Evolutionary conservation across 2,113 vertebrate species (phyloP).

Genomic region (Sialia sialis): DNA sequence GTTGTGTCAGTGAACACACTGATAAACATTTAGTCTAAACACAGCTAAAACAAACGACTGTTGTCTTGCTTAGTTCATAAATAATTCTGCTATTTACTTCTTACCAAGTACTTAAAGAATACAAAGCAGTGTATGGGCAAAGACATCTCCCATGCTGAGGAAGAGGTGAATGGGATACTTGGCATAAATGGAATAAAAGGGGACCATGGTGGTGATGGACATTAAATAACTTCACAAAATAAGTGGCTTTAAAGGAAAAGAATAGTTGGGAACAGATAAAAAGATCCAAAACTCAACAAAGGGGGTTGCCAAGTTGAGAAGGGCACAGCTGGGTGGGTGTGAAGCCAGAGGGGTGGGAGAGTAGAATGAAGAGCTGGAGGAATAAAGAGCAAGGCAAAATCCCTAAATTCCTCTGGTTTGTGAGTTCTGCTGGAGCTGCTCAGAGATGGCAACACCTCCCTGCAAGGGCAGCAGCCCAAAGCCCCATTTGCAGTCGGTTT

Average conservation of each 20-base stretch:
- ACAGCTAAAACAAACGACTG: not conserved
- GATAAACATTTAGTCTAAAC: slow-evolving; percentile 4
- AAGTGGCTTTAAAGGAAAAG: not conserved
- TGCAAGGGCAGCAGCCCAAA: not conserved
- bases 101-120: not conserved
- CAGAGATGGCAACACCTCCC: not conserved
- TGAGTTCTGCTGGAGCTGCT: not conserved
- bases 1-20: not conserved
- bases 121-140: not conserved
- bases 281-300: not conserved
- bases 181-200: not conserved
- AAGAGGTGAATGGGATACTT: not conserved
- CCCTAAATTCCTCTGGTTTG: not conserved
- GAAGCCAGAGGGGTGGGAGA: not conserved
- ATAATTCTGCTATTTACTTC: slow-evolving; percentile 17
- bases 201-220: not conserved
- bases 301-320: not conserved
- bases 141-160: not conserved
- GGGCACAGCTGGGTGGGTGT: not conserved
- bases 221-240: not conserved
- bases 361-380: not conserved
- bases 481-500: not conserved
- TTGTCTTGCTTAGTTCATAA: slow-evolving; percentile 12
- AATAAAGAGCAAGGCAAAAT: not conserved
- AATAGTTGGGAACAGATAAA: not conserved